Base-by-base conservation (phyloP, 2,797 vertebrate genomes). In the Eulemur rubriventer region DNA sequence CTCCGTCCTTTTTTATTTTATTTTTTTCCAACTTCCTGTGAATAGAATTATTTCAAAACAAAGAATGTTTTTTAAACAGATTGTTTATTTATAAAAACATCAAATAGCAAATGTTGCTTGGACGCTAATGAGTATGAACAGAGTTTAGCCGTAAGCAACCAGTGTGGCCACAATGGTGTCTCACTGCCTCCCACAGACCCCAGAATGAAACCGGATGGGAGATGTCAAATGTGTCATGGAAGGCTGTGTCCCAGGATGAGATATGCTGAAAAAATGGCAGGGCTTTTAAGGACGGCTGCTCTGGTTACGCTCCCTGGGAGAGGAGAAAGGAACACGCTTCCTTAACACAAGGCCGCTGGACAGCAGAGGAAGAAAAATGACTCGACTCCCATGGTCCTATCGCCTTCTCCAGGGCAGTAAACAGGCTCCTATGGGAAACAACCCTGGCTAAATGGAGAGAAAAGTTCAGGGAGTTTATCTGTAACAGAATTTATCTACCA, bases 321-420 rank as follows among this genome's bases (percentile, higher is more conserved):
- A 22, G 33, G 35, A 30, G 5, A 63, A 28, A 9, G 30, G 16
- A 24, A n/a, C 7, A 17, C 0, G 4, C 59, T 84, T 52, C 30
- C 2, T 30, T 13, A 1, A 16, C 9, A 7, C 1, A 3, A 67
- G 10, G 38, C 35, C 12, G 20, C 38, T 22, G 38, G 26, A 7
- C 7, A 59, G 72, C 72, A 48, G 61, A 46, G 35, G 7, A 28
- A 41, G 46, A 48, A 59, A 26, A 28, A 14, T 0, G 1, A 14
- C 30, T 33, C 26, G 5, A 6, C 52, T 30, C 38, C 52, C 18
- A 6, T 2, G 0, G 2, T 35, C 50, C 35, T 1, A 6, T 18
- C 8, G 10, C 18, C 28, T 12, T 48, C 33, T 17, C 46, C 28
- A 14, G 14, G 48, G 41, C 24, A 14, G 10, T 43, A 35, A 30